Conservation (phyloP, 2,113 vertebrate species). For the Syngnathus floridae region DNA sequence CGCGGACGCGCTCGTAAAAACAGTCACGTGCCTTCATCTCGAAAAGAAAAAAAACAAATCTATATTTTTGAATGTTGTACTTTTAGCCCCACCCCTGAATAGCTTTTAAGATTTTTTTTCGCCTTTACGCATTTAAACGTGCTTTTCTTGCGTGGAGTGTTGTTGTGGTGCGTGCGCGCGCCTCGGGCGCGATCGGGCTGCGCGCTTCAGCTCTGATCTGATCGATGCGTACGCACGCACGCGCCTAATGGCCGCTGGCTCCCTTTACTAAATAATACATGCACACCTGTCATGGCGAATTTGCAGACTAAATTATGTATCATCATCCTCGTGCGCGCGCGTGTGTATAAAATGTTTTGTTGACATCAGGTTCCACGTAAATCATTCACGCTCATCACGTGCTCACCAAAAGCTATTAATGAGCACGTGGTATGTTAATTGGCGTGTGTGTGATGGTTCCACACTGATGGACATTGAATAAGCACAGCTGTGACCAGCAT, state of each 20-base stretch:
- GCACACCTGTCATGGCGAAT: slow-evolving; percentile 8
- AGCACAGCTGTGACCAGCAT: slow-evolving; percentile 1
- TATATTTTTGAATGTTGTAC: background rate
- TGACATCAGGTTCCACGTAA: background rate
- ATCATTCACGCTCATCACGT: slow-evolving; percentile 1
- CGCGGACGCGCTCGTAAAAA: background rate
- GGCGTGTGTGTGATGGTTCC: background rate
- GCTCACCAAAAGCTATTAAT: background rate
- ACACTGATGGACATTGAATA: slow-evolving; percentile 4
- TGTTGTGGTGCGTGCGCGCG: background rate
- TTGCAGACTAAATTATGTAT: slow-evolving; percentile 10
- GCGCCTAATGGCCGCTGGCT: slow-evolving; percentile 8
- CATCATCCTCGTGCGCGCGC: background rate
- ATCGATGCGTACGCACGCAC: background rate
- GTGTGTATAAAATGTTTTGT: background rate
- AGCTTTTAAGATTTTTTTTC: background rate
- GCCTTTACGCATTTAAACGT: background rate
- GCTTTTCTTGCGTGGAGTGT: background rate
- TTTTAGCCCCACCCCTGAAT: background rate
- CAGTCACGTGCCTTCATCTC: background rate
- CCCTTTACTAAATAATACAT: slow-evolving; percentile 10
- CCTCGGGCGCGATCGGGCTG: no score
- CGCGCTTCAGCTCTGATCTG: background rate
- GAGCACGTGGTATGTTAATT: slow-evolving; percentile 8
- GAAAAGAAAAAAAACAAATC: background rate